Percentiles rank a stretch among this genome's conserved stretches.
Conservation (phyloP, 2,797 vertebrate species). For the Ciconia nigra region DNA sequence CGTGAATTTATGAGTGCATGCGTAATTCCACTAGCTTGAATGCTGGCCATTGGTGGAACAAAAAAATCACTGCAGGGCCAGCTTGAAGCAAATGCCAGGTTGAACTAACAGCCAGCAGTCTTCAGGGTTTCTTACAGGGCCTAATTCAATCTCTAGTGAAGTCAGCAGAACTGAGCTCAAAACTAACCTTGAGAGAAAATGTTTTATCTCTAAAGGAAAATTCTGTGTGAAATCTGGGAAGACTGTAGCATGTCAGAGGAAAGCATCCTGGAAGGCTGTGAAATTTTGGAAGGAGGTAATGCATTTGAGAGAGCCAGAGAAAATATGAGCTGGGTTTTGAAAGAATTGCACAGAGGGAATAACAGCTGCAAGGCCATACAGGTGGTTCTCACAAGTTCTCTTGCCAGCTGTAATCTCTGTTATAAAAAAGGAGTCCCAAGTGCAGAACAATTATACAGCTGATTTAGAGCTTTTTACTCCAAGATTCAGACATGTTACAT, state of each 20-base stretch:
- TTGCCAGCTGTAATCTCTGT: neutral
- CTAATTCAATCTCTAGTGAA: neutral
- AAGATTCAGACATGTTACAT: neutral
- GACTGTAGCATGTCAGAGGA: neutral
- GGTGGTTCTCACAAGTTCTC: neutral
- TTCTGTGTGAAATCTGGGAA: neutral
- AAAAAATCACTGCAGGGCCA: neutral
- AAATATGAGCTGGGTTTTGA: neutral
- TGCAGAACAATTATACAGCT: neutral
- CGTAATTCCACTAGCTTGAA: neutral
- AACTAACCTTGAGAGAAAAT: neutral
- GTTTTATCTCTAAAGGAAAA: neutral
- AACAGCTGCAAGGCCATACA: neutral
- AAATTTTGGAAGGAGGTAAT: neutral
- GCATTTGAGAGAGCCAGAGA: neutral
- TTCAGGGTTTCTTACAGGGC: neutral
- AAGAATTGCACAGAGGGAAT: neutral
- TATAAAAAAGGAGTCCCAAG: neutral
- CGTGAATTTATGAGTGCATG: neutral
- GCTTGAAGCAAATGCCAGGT: neutral
- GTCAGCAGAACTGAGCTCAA: neutral
- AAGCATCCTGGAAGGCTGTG: neutral
- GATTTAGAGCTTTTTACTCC: neutral
- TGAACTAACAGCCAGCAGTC: neutral
- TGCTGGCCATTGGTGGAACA: neutral